phyloP scores from a whole-genome alignment of 2,113 vertebrate species.

The Chionodraco myersi region DNA sequence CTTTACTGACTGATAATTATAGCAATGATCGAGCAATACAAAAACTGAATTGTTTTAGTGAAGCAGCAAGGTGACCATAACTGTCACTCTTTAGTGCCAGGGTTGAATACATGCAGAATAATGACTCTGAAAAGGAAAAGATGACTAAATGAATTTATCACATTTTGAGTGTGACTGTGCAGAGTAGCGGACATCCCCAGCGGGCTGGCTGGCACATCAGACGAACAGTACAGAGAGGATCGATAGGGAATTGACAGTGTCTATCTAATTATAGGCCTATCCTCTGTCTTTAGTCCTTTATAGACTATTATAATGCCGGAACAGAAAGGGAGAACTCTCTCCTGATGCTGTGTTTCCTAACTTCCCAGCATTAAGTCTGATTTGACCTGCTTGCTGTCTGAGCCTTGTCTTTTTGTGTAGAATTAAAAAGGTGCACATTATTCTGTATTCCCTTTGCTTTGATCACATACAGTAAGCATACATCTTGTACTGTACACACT shows the following conservation, averaged over 20 bases:
- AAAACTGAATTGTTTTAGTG: not conserved
- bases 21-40: not conserved
- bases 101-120: constrained; percentile 37
- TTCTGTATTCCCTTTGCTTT: too few species aligned
- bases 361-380: not conserved
- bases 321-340: constrained; percentile 20
- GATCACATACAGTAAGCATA: not conserved
- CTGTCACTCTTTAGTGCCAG: not conserved
- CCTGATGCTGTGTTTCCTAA: constrained; percentile 25
- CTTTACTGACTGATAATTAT: not conserved
- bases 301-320: constrained; percentile 24
- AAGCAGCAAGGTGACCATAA: not conserved
- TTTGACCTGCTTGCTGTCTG: not conserved
- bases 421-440: not conserved
- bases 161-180: constrained; percentile 26
- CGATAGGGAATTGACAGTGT: constrained; percentile 62
- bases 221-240: constrained; percentile 52
- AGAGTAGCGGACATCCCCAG: constrained; percentile 23
- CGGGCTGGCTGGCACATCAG: constrained; percentile 9
- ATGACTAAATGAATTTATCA: constrained; percentile 35
- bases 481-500: not conserved
- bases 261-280: constrained; percentile 56
- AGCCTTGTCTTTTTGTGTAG: too few species aligned
- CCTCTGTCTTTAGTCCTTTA: constrained; percentile 36
- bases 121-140: constrained; percentile 20